Base-by-base conservation (phyloP, 2,888 invertebrate genomes). In the Coleophora flavipennella region DNA sequence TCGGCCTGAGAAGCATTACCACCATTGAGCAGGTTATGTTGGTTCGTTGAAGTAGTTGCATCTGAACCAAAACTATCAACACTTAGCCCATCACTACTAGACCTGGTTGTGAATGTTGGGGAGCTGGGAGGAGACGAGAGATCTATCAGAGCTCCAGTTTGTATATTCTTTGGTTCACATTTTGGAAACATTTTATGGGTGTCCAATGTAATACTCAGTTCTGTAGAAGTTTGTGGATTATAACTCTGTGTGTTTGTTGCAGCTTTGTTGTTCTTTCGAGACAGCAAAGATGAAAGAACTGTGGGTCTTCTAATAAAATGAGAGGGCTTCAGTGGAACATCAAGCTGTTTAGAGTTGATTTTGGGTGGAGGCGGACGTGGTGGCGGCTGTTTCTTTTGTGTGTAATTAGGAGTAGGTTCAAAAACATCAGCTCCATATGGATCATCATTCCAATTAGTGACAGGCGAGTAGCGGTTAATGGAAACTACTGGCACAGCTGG, bases 11-110 rank as follows among this genome's bases (percentile, higher is more conserved):
- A 91, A 7, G 88, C 87, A 58, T 88, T 90, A 11, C 91, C 90
- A 55, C 88, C 89, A 50, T 83, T 85, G 31, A 84, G 72, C 14
- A 76, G 67, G 44, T 80, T 78, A 38, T 86, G 87, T 50, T 88
- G 87, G 37, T 79, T 84, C 3, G 83, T 85, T 28, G 84, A 83
- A 8, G 81, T 76, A 46, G 90, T 91, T 28, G 90, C 90, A 67
- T 91, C 91, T 9, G 91, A 92, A 40, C 92, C 91, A 55, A 91
- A 92, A 60, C 91, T 92, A 54, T 91, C 91, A 12, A 91, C 88
- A 67, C 91, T 91, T 8, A 91, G 87, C 28, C 91, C 91, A 61
- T 92, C 91, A 61, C 91, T 91, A 58, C 90, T 91, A 0, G 91
- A 92, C 48, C 91, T 86, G 13, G 90, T 90, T 8, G 91, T 92